Base-by-base conservation (phyloP, 2,113 vertebrate species). In the Oenanthe melanoleuca region DNA sequence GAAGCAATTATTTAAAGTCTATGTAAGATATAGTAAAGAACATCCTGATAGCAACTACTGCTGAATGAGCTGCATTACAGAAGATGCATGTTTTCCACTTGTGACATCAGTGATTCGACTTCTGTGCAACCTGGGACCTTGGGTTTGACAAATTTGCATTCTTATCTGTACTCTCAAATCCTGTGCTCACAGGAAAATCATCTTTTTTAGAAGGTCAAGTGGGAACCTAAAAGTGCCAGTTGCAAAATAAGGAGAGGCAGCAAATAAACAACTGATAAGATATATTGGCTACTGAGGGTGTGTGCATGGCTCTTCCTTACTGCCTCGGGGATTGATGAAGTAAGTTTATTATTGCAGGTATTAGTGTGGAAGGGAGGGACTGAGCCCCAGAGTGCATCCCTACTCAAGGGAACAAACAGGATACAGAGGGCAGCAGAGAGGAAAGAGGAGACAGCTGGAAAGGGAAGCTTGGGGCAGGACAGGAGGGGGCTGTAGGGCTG, bases 191-290 rank as follows among this genome's bases (percentile, higher is more conserved):
- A 81, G 60, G 80, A 92, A 50, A 28, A 87, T 63, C 24, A 61
- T 85, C 53, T 34, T 78, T 72, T 89, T 82, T 57, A 82, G 85
- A 74, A 89, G 73, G 84, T 87, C 89, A 82, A 19, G 65, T 16
- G 59, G 38, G 70, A 87, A 91, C 66, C 56, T 69, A 47, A 57
- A 87, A 61, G 73, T 64, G 21, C 45, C 87, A 61, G 66, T 12
- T 92, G 74, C 73, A 88, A 92, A 96, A 81, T 50, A 64, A 91
- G 73, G 42, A 45, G 23, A 75, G 61, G 57, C 19, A 66, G 37
- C 73, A 96, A 85, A 87, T 61, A 96, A 81, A 92, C 65, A 92
- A 53, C 14, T 16, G 4, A 8, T 45, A 82, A 86, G 63, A 88
- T 40, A 65, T 61, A 33, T 0, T 3, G 56, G 26, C 33, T 66